phyloP scores from a whole-genome alignment of 2,113 vertebrate species.

The Myanophis thanlyinensis region DNA sequence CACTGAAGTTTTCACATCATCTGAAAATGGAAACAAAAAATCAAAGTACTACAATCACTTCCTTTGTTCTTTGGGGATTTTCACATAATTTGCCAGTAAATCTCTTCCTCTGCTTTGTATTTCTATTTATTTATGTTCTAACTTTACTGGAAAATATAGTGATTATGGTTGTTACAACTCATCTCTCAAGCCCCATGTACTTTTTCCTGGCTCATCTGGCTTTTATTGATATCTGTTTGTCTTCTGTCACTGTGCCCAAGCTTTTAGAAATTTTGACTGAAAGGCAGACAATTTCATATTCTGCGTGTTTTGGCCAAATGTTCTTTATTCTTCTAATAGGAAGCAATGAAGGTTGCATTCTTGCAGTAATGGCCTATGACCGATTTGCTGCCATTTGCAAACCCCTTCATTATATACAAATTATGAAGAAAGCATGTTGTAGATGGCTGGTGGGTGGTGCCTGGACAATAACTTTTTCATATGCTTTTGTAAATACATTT shows the following conservation, averaged over 20 bases:
- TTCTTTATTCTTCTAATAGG: conserved; percentile 18
- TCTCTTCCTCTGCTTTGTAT: not conserved
- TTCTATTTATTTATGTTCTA: conserved; percentile 4
- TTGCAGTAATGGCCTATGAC: conserved; percentile 46
- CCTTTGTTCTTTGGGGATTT: not conserved
- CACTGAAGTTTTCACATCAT: not conserved
- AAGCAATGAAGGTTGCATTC: conserved; percentile 32
- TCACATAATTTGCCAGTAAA: not conserved
- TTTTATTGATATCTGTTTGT: conserved; percentile 30
- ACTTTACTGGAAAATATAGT: conserved; percentile 16
- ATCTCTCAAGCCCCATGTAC: conserved; percentile 25
- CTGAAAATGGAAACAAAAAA: not conserved
- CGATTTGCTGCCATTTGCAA: conserved; percentile 33
- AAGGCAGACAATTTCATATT: conserved; percentile 18
- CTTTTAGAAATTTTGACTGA: not conserved
- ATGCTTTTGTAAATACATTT: conserved; percentile 43
- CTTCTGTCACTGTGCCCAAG: conserved; percentile 23
- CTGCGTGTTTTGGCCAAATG: conserved; percentile 17
- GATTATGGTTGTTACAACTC: conserved; percentile 11
- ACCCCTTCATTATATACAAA: conserved; percentile 28
- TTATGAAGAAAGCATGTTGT: conserved; percentile 14
- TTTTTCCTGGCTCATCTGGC: conserved; percentile 16
- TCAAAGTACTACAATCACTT: not conserved
- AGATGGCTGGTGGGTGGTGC: not conserved
- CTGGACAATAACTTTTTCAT: not conserved